Percentiles rank a stretch among this genome's conserved stretches.
Evolutionary conservation across 2,888 invertebrate species (phyloP).

Genomic region (Rhagonycha fulva): DNA sequence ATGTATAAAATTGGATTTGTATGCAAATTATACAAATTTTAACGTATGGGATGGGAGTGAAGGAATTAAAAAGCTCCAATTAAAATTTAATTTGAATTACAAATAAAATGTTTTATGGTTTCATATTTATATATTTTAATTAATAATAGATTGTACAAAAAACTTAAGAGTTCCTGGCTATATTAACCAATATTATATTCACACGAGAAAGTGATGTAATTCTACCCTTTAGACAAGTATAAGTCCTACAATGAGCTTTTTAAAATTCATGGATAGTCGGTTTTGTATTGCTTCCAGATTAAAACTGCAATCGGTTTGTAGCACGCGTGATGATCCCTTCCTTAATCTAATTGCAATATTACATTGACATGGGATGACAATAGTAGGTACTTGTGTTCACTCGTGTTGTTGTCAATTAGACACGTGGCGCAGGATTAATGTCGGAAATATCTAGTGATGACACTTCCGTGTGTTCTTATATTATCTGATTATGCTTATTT

Average conservation of each 20-base stretch:
- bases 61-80: not conserved
- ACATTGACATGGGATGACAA: slow-evolving; percentile 43
- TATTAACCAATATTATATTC: slow-evolving; percentile 13
- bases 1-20: not conserved
- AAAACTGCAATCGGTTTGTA: slow-evolving; percentile 38
- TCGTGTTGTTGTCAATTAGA: slow-evolving; percentile 45
- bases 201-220: slow-evolving; percentile 25
- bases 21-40: not conserved
- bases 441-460: slow-evolving; percentile 18
- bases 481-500: slow-evolving; percentile 7
- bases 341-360: slow-evolving; percentile 52
- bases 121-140: not conserved
- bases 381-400: slow-evolving; percentile 38
- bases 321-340: slow-evolving; percentile 39
- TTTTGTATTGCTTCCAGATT: slow-evolving; percentile 30
- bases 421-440: slow-evolving; percentile 38
- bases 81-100: not conserved
- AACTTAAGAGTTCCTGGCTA: not conserved
- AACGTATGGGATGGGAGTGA: not conserved
- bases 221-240: slow-evolving; percentile 17
- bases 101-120: not conserved
- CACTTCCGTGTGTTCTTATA: slow-evolving; percentile 2
- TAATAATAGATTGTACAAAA: not conserved
- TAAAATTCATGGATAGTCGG: slow-evolving; percentile 35
- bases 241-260: slow-evolving; percentile 24